Percentiles rank a stretch among this genome's conserved stretches.
Evolutionary conservation across 2,113 vertebrate species (phyloP).

Genomic region (Columba janthina): DNA sequence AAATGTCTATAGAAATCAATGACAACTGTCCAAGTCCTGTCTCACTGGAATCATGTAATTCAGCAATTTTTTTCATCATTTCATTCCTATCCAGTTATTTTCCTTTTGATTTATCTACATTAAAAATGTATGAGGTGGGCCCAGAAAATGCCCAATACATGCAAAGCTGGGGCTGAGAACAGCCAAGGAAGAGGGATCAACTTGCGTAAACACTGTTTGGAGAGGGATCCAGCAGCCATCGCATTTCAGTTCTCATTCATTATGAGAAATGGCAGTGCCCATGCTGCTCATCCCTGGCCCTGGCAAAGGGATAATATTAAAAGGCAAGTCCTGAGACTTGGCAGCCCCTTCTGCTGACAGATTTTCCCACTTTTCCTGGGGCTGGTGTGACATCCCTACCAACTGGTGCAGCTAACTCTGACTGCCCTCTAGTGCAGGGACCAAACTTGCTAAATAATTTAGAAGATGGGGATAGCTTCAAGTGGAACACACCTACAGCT

Average conservation of each 20-base stretch:
- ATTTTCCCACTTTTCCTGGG: neutral
- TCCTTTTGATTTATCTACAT: neutral
- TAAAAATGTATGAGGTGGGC: neutral
- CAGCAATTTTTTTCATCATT: neutral
- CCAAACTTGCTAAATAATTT: slow-evolving; percentile 7
- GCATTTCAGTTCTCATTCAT: neutral
- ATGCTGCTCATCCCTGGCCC: neutral
- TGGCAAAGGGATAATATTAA: neutral
- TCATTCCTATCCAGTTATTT: neutral
- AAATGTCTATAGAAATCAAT: neutral
- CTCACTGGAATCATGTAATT: neutral
- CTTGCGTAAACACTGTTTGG: neutral
- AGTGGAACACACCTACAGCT: neutral
- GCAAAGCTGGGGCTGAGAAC: neutral
- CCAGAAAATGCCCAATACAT: neutral
- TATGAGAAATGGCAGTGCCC: neutral
- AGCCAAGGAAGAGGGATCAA: neutral
- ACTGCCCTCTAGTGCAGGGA: slow-evolving; percentile 65
- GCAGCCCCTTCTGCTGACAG: neutral
- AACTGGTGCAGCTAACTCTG: slow-evolving; percentile 44
- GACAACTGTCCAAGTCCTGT: neutral
- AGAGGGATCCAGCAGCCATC: neutral
- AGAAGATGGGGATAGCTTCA: neutral
- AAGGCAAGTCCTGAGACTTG: neutral
- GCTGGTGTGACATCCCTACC: neutral